Percentiles rank a stretch among this genome's conserved stretches.
Conservation (phyloP, 2,113 vertebrate species). For the Junco hyemalis region DNA sequence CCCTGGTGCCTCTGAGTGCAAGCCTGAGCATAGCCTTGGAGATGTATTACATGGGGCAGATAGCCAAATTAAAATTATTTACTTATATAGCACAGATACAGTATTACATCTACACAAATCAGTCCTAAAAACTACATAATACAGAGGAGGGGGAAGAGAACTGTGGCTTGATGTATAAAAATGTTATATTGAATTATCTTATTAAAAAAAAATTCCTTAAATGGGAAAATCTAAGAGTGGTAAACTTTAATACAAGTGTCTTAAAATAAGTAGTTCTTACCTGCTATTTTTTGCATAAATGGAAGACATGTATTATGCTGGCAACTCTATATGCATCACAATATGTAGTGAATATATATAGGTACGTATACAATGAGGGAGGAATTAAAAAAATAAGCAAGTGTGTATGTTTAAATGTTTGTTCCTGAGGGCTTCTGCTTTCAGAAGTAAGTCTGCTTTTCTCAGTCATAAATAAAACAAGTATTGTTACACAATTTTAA, state of each 20-base stretch:
- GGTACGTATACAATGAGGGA: not conserved
- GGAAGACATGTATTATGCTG: not conserved
- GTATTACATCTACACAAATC: not conserved
- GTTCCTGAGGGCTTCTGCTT: not conserved
- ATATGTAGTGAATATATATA: not conserved
- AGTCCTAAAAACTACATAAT: not conserved
- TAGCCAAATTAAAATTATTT: conserved; percentile 57
- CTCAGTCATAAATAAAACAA: not conserved
- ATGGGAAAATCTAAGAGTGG: not conserved
- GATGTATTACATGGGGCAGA: conserved; percentile 3
- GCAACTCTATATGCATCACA: not conserved
- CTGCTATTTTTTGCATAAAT: not conserved
- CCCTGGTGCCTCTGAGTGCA: not conserved
- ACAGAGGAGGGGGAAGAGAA: not conserved
- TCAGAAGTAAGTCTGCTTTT: not conserved
- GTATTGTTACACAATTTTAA: not conserved
- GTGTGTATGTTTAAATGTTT: not conserved
- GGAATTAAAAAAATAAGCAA: not conserved
- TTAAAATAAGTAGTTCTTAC: not conserved
- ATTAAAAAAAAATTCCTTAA: not conserved
- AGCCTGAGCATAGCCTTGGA: not conserved
- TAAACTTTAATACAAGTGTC: not conserved
- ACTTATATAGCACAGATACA: not conserved
- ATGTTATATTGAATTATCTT: not conserved
- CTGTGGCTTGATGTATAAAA: not conserved